Evolutionary conservation across 2,113 vertebrate species (phyloP), one percentile per base, ranked within the genome.

Genomic region (Caranx ignobilis): DNA sequence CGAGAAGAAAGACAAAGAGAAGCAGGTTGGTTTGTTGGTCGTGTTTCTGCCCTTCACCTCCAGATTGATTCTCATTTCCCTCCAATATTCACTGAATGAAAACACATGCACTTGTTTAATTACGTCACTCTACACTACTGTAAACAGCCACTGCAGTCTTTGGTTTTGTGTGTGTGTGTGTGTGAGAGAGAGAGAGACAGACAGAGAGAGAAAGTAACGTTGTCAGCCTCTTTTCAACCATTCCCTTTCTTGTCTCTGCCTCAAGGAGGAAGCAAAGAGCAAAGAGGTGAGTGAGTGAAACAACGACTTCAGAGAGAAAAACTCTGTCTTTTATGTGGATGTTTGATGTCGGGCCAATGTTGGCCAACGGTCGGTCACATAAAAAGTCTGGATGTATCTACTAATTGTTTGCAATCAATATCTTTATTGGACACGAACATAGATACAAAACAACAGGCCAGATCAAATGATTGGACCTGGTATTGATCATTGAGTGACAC

Each of bases 1-100:
- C 81, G 92, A 94, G 57, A 92, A 94, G 87, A 91, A 81, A 77
- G 93, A 93, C 81, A 83, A 84, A 81, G 92, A 93, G 84, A 94
- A 94, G 77, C 89, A 94, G 92, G 93, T 94, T 71, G 50, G 92
- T 93, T 81, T 47, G 9, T 75, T 69, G 72, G 4, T 65, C 8
- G 37, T 73, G n/a, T 2, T 63, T 47, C 15, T 35, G 0, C 4
- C 66, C 47, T 75, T 50, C 11, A 50, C 45, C 21, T 71, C 50
- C 54, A 47, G 7, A 18, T 26, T 34, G 19, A 4, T 10, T 43
- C 18, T 31, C 11, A 1, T 56, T 61, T 31, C 12, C 35, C 52
- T 26, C n/a, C 26, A 26, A 26, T 5, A 21, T 11, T n/a, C 19
- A 2, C 50, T 19, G n/a, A 43, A 45, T n/a, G 11, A 2, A 41